Evolutionary conservation across 1,140 invertebrate species (phyloP).

Genomic region (Aphidius ervi): DNA sequence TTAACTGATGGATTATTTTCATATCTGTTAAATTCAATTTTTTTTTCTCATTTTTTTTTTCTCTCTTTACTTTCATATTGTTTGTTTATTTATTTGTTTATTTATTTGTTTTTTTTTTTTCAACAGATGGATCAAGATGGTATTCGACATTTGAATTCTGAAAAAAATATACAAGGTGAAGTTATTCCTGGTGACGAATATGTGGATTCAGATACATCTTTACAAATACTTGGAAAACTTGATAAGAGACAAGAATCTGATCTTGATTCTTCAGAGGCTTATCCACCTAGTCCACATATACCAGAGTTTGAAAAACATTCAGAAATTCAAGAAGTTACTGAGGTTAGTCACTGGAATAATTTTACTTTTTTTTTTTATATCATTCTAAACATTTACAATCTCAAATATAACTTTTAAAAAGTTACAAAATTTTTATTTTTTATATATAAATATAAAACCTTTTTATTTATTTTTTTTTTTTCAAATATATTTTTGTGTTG

Average conservation of each 20-base stretch:
- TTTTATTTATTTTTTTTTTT: too few relatives aligned
- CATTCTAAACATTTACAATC: too few relatives aligned
- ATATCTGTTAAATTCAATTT: too few relatives aligned
- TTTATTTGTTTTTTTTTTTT: not conserved
- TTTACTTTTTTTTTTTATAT: too few relatives aligned
- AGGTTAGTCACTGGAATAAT: slow-evolving; percentile 6
- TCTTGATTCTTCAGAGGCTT: slow-evolving; percentile 30
- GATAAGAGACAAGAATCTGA: slow-evolving; percentile 36
- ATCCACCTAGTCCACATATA: slow-evolving; percentile 30
- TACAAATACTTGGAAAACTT: slow-evolving; percentile 29
- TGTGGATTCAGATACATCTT: slow-evolving; percentile 8
- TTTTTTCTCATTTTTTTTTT: too few relatives aligned
- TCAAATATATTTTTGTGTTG: too few relatives aligned
- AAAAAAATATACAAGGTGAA: slow-evolving; percentile 6
- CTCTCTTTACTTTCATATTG: too few relatives aligned
- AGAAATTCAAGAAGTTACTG: slow-evolving; percentile 32
- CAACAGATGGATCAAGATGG: not conserved
- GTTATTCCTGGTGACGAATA: slow-evolving; percentile 26
- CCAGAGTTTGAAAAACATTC: slow-evolving; percentile 29
- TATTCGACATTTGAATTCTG: not conserved
- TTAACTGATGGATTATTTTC: not conserved
- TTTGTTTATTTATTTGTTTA: too few relatives aligned
- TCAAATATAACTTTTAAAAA: too few relatives aligned
- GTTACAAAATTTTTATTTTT: too few relatives aligned
- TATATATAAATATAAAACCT: too few relatives aligned